These are phyloP conservation scores for Halcyon senegalensis DNA, from an alignment of 2,113 vertebrate genomes.

Conservation along the genomic window DNA sequence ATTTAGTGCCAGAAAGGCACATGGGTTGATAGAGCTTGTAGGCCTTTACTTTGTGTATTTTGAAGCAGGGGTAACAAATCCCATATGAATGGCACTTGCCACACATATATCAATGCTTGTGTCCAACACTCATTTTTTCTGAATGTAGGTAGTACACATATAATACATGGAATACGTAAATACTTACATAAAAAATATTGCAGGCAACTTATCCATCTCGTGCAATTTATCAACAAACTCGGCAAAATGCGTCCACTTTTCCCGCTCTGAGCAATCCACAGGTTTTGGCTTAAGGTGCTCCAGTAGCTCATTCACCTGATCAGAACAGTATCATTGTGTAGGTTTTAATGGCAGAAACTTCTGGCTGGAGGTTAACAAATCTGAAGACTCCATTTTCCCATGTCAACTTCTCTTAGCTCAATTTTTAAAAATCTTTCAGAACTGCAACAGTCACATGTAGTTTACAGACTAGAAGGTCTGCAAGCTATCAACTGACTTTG, in stretches of 20 bases:
- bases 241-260: constrained; percentile 15
- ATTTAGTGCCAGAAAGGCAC: neutral
- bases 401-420: neutral
- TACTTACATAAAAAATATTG: constrained; percentile 77
- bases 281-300: constrained; percentile 18
- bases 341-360: neutral
- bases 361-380: neutral
- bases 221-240: constrained; percentile 67
- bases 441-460: neutral
- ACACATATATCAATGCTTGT: neutral
- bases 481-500: neutral
- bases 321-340: neutral
- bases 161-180: neutral
- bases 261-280: neutral
- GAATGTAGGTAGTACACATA: neutral
- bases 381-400: neutral
- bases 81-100: neutral
- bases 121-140: neutral
- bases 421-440: neutral
- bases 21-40: neutral
- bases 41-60: neutral
- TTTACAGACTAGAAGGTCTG: neutral
- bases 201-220: constrained; percentile 72
- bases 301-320: constrained; percentile 59
- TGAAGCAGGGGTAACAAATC: neutral